These are phyloP conservation scores for Glaucopsyche alexis DNA, from an alignment of 2,888 invertebrate species.

Conservation along the genomic window DNA sequence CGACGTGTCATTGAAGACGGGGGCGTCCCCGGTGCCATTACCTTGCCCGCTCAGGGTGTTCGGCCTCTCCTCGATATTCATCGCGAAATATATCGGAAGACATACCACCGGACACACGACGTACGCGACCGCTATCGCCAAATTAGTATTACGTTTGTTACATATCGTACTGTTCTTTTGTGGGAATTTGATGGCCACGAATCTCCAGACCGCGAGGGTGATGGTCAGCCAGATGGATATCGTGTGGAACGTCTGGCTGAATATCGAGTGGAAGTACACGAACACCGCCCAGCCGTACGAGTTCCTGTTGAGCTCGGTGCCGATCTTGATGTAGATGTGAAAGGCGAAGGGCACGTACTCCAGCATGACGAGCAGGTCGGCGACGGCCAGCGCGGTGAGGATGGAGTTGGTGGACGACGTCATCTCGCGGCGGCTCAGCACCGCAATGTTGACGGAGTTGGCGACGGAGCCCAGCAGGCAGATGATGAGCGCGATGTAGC, in stretches of 20 bases:
- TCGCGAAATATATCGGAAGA: slow-evolving; percentile 89
- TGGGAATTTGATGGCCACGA: slow-evolving; percentile 92
- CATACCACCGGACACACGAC: slow-evolving; percentile 90
- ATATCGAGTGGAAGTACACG: slow-evolving; percentile 93
- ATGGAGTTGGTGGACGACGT: slow-evolving; percentile 94
- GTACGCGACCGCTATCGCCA: slow-evolving; percentile 88
- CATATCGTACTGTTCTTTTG: slow-evolving; percentile 90
- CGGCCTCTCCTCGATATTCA: slow-evolving; percentile 81
- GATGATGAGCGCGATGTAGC: slow-evolving; percentile 90
- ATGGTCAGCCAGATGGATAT: slow-evolving; percentile 96
- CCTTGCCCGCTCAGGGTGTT: slow-evolving; percentile 39
- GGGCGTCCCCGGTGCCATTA: slow-evolving; percentile 52
- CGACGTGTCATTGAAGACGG: slow-evolving; percentile 49
- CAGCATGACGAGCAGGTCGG: slow-evolving; percentile 95
- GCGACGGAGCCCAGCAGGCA: slow-evolving; percentile 94
- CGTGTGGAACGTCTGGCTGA: slow-evolving; percentile 92
- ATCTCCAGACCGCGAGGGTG: slow-evolving; percentile 95
- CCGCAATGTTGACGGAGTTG: slow-evolving; percentile 93
- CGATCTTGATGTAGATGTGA: slow-evolving; percentile 85
- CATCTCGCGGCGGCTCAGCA: slow-evolving; percentile 94
- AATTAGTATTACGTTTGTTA: slow-evolving; percentile 86
- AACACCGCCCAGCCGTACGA: slow-evolving; percentile 89
- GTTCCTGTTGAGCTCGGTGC: slow-evolving; percentile 66
- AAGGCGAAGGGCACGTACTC: slow-evolving; percentile 95
- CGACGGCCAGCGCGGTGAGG: slow-evolving; percentile 93